These are phyloP conservation scores for Stegana nigrithorax DNA, from an alignment of 2,888 invertebrate species.

Conservation along the genomic window DNA sequence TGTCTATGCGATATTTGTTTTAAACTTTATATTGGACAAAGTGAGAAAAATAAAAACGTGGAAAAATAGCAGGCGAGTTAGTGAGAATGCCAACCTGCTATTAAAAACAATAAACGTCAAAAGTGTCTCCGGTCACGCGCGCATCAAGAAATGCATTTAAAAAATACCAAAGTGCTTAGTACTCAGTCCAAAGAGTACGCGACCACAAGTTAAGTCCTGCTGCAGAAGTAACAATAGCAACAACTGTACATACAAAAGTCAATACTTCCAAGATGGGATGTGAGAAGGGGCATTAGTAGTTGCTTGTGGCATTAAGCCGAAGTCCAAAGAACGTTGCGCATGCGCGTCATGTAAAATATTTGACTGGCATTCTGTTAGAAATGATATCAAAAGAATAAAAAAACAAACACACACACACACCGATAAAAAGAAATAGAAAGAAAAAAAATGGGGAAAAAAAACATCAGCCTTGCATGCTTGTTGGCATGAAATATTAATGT, in stretches of 20 bases:
- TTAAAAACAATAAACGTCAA: constrained; percentile 62
- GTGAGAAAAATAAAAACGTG: no score
- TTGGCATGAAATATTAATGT: constrained; percentile 16
- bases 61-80: no score
- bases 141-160: background rate
- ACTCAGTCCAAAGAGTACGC: background rate
- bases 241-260: no score
- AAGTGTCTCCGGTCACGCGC: constrained; percentile 38
- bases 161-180: background rate
- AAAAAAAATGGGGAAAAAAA: background rate
- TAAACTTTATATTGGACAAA: no score
- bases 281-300: background rate
- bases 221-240: background rate
- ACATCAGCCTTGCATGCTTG: background rate
- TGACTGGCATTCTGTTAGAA: no score
- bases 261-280: no score
- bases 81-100: constrained; percentile 31
- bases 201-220: no score
- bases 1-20: no score
- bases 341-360: constrained; percentile 16
- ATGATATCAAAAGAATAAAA: background rate
- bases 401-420: background rate
- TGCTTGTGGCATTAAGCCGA: background rate
- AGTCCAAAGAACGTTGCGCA: constrained; percentile 7
- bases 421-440: background rate